A percentile compares a stretch with the other conserved stretches of the same genome.
Evolutionary conservation across 2,113 vertebrate species (phyloP).

Genomic region (Vulpes vulpes): DNA sequence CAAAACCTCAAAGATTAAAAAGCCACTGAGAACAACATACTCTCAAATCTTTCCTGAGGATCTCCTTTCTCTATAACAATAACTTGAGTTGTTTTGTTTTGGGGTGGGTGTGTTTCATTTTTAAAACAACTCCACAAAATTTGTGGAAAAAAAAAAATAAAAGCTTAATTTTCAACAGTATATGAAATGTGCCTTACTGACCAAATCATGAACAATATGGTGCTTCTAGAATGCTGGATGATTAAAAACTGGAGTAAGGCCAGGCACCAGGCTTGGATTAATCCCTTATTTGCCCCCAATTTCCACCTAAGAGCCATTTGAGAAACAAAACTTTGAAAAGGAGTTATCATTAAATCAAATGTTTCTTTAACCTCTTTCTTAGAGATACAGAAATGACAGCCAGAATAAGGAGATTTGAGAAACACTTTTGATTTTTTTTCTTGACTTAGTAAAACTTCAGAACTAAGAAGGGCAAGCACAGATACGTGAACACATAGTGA

Average conservation of each 20-base stretch:
- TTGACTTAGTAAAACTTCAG: neutral
- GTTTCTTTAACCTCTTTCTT: neutral
- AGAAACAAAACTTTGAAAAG: slow-evolving; percentile 50
- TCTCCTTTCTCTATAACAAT: neutral
- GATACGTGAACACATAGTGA: neutral
- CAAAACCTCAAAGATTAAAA: slow-evolving; percentile 11
- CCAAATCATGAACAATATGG: neutral
- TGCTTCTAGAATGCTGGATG: neutral
- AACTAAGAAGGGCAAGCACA: neutral
- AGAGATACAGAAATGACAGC: slow-evolving; percentile 50
- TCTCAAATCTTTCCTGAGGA: neutral
- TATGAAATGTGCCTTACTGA: neutral
- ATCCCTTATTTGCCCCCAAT: neutral
- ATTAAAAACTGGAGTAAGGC: slow-evolving; percentile 26
- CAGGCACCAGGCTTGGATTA: neutral
- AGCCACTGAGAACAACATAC: neutral
- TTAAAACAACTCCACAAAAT: slow-evolving; percentile 30
- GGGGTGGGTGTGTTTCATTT: neutral
- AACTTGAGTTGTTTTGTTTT: neutral
- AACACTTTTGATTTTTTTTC: neutral
- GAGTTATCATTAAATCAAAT: slow-evolving; percentile 48
- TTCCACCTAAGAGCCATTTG: neutral
- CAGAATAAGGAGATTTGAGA: slow-evolving; percentile 26
- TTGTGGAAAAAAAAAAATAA: neutral
- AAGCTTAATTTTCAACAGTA: neutral